Evolutionary conservation across 2,113 vertebrate species (phyloP).

Genomic region (Argyrosomus japonicus): DNA sequence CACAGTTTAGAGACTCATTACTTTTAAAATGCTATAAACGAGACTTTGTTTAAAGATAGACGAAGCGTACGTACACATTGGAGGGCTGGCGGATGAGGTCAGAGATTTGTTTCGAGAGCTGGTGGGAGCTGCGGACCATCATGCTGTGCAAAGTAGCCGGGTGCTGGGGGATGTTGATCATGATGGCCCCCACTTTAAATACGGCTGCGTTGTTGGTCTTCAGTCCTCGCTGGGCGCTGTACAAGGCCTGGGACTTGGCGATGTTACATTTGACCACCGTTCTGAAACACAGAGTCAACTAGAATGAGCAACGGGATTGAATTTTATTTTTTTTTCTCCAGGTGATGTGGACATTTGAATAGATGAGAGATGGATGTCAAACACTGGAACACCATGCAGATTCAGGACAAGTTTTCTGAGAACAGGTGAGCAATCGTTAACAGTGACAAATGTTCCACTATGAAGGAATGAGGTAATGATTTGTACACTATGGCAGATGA

Average conservation of each 20-base stretch:
- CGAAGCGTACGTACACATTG: conserved; percentile 81
- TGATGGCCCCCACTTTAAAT: conserved; percentile 96
- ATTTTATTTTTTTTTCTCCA: too few relatives aligned
- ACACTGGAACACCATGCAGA: conserved; percentile 61
- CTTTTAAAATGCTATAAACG: background rate
- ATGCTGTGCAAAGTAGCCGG: conserved; percentile 98
- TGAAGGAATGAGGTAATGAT: conserved; percentile 30
- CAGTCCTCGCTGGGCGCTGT: conserved; percentile 95
- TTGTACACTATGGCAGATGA: background rate
- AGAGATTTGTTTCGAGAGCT: conserved; percentile 98
- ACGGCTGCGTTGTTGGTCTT: conserved; percentile 96
- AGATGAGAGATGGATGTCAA: conserved; percentile 30
- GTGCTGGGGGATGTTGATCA: conserved; percentile 99
- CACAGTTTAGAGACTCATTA: background rate
- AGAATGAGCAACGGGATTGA: background rate
- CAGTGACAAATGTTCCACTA: conserved; percentile 24
- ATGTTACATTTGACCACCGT: conserved; percentile 99
- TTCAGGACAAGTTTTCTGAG: conserved; percentile 21
- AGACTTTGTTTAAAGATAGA: background rate
- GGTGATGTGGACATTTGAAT: background rate
- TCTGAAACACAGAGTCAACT: conserved; percentile 77
- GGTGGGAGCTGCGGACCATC: conserved; percentile 99
- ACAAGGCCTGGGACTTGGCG: conserved; percentile 97
- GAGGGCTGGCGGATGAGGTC: conserved; percentile 98
- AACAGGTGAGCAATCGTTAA: background rate